Evolutionary conservation across 2,797 vertebrate genomes (phyloP).

Genomic region (Rousettus madagascariensis): DNA sequence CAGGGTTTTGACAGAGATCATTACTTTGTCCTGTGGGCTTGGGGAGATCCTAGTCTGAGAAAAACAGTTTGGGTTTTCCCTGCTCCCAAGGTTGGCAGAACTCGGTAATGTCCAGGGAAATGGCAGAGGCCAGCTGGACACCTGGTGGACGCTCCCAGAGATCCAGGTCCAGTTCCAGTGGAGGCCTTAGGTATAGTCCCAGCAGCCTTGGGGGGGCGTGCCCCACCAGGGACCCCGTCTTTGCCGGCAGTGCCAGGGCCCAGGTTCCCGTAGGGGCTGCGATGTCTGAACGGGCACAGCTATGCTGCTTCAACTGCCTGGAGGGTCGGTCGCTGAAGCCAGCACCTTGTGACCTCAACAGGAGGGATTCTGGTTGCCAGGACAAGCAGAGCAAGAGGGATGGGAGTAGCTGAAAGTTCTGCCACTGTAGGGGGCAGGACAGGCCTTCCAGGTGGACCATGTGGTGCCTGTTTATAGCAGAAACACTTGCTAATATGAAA

Average conservation of each 20-base stretch:
- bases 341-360: background rate
- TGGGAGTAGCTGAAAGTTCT: background rate
- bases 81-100: background rate
- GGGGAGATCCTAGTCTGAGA: background rate
- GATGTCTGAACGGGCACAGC: rapidly evolving
- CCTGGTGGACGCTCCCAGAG: background rate
- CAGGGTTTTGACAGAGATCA: background rate
- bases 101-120: background rate
- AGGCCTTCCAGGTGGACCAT: background rate
- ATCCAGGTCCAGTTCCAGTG: background rate
- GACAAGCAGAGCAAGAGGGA: background rate
- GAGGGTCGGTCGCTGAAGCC: background rate
- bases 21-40: background rate
- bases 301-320: rapidly evolving
- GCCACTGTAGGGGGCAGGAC: background rate
- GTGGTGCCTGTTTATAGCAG: background rate
- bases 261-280: background rate
- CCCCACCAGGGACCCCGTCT: rapidly evolving
- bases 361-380: background rate
- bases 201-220: too few relatives aligned
- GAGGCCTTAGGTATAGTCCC: background rate
- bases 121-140: background rate
- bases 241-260: background rate
- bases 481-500: rapidly evolving
- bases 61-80: background rate